Conservation (phyloP, 2,797 vertebrate species). For the Poecilia wingei region DNA sequence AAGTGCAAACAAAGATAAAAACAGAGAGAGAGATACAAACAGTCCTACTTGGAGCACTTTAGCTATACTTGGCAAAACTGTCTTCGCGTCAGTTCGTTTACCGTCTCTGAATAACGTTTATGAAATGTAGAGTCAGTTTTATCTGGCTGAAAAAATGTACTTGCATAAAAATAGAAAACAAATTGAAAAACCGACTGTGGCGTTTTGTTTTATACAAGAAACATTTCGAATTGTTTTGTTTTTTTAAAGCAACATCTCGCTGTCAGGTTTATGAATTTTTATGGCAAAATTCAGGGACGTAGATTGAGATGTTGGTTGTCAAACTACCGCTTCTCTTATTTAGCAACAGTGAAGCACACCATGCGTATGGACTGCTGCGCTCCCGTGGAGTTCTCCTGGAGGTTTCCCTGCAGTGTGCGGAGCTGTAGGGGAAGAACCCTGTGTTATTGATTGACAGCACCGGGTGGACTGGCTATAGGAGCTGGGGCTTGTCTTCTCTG, state of each 20-base stretch:
- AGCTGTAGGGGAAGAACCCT: conserved; percentile 56
- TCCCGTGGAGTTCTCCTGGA: conserved; percentile 19
- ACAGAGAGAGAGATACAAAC: background rate
- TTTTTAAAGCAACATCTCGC: background rate
- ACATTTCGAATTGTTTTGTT: background rate
- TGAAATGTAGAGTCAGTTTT: background rate
- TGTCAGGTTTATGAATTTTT: background rate
- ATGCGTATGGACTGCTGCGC: conserved; percentile 14
- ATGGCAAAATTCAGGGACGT: background rate
- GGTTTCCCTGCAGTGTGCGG: conserved; percentile 60
- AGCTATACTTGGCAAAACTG: background rate
- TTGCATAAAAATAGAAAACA: background rate
- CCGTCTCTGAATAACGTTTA: background rate
- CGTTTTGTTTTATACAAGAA: background rate
- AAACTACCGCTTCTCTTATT: conserved; percentile 20
- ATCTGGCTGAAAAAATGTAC: background rate
- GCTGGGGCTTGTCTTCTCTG: conserved; percentile 27
- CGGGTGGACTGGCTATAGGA: conserved; percentile 42
- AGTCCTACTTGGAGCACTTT: background rate
- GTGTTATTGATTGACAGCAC: conserved; percentile 71
- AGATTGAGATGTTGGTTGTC: background rate
- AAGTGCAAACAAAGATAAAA: background rate
- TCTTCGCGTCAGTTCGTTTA: background rate
- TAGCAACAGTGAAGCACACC: conserved; percentile 4
- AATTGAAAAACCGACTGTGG: background rate